Base-by-base conservation (phyloP, 2,797 vertebrate genomes). In the Epinephelus coioides region DNA sequence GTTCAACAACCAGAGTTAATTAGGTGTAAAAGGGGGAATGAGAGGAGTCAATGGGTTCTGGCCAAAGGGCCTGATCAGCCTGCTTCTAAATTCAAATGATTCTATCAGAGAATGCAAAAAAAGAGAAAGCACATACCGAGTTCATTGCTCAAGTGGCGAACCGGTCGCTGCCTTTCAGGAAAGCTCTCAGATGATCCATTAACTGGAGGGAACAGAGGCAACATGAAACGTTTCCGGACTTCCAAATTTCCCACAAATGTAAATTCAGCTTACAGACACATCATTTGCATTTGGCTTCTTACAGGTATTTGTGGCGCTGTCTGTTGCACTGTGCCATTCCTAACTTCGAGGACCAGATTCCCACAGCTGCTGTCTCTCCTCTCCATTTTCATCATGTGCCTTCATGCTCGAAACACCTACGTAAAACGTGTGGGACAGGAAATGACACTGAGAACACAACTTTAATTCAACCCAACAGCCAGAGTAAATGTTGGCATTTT, bases 181-280 rank as follows among this genome's bases (percentile, higher is more conserved):
- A 61, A 18, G 49, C 67, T 51, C 44, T 15, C n/a, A 34, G 50
- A 57, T 4, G 7, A 73, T 60, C 66, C 57, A 71, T 54, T 74
- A 38, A 38, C 44, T 60, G 46, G 18, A 51, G 14, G 53, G 21
- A 78, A 54, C 15, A 25, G 30, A 51, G 55, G 62, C 14, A 23
- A 46, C 0, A 6, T 38, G 67, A 55, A 34, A 56, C 30, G 53
- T 21, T 59, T 34, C 30, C 0, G 2, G 64, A 64, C 21, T 30
- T 27, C 56, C 44, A 23, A 25, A 25, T 44, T 12, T 50, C 17
- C 8, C 7, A 38, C 23, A 4, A 43, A 62, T 62, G 49, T 66
- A 54, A 70, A 70, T 21, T 67, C 21, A 5, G 0, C 23, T 44
- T 46, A 23, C 5, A 40, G 23, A 43, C n/a, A 64, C 40, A 21